phyloP scores from a whole-genome alignment of 2,888 invertebrate genomes.

The Hemithea aestivaria region DNA sequence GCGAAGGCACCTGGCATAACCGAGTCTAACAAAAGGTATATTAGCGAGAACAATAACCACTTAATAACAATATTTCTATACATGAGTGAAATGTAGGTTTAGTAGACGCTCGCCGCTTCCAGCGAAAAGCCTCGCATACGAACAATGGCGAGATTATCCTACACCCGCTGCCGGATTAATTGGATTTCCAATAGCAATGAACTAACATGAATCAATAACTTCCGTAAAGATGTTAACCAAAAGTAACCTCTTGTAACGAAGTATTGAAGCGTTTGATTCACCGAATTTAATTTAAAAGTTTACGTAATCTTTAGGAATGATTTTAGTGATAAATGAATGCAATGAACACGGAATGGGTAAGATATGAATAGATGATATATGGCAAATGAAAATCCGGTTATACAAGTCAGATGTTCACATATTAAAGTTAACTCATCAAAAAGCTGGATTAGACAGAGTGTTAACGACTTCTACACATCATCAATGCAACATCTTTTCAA shows the following conservation, averaged over 20 bases:
- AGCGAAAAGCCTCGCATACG: slow-evolving; percentile 23
- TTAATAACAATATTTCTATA: slow-evolving; percentile 16
- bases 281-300: no score
- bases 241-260: slow-evolving; percentile 25
- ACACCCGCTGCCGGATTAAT: slow-evolving; percentile 23
- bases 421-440: slow-evolving; percentile 6
- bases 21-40: slow-evolving; percentile 7
- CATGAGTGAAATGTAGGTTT: slow-evolving; percentile 17
- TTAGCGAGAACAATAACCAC: slow-evolving; percentile 17
- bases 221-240: slow-evolving; percentile 29
- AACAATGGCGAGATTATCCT: slow-evolving; percentile 35
- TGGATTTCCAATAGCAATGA: slow-evolving; percentile 29
- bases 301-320: no score
- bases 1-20: slow-evolving; percentile 1
- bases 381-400: no score
- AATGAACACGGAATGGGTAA: not conserved
- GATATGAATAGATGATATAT: no score
- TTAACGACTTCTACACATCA: slow-evolving; percentile 7
- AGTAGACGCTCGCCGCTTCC: slow-evolving; percentile 13
- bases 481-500: no score
- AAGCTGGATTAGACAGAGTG: slow-evolving; percentile 8
- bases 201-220: slow-evolving; percentile 33
- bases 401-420: slow-evolving; percentile 8
- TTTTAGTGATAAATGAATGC: no score
- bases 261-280: slow-evolving; percentile 5